Base-by-base conservation (phyloP, 1,140 invertebrate species). In the Ericerus pela region DNA sequence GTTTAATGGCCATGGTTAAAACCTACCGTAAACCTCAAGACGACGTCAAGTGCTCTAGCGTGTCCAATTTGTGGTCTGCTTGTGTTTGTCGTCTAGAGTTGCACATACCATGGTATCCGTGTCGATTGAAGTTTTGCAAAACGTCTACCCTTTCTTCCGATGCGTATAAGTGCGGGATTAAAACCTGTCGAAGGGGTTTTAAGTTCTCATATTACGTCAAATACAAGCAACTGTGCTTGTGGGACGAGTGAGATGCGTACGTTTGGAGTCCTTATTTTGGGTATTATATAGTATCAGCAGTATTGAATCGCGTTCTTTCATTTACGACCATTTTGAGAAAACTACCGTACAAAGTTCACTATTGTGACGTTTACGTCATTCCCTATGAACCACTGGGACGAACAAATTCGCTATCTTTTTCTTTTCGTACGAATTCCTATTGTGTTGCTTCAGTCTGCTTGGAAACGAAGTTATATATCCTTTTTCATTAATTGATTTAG, bases 71-170 rank as follows among this genome's bases (percentile, higher is more conserved):
- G 43, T 79, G 78, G 73, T 72, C 75, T 47, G 76, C 84, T 1
- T 92, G 88, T 68, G 72, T 78, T 2, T 92, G 88, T 67, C 79
- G 78, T 14, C 73, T 88, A 58, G 81, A 93, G 72, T 76, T 91
- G 55, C 93, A 88, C 70, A 82, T 85, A 29, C 78, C 78, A 28
- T 81, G 85, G 85, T 95, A 93, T 72, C 91, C 89, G 0, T 96
- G 91, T 72, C 87, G 87, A 12, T 71, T 95, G 3, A 95, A 95
- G 69, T 95, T 92, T 70, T 96, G 92, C 69, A 88, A 88, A 64
- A 85, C 84, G 28, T 27, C 24, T 24, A 55, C 51, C 12, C 76
- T 76, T 62, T 74, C 77, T 57, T 43, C 55, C 28, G 53, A 56
- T 8, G 57, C 57, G 24, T 75, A 69, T 62, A n/a, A 90, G 14